Conservation (phyloP, 2,888 invertebrate species). For the Tolmerus cingulatus region DNA sequence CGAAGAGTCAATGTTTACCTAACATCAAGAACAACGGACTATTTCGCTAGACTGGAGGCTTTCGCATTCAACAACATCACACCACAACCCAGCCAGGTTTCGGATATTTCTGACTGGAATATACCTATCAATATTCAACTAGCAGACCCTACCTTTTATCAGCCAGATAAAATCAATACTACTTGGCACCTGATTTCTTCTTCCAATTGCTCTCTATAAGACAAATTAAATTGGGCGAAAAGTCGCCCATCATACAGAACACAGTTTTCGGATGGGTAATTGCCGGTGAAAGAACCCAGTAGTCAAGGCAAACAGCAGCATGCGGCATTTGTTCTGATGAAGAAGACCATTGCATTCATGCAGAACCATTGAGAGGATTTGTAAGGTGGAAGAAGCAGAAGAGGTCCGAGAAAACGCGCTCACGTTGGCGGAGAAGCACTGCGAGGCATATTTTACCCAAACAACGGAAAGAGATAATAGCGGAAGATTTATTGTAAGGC, state of each 20-base stretch:
- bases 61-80: background rate
- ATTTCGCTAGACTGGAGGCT: background rate
- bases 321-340: background rate
- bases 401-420: background rate
- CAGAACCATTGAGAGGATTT: background rate
- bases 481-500: slow-evolving; percentile 48
- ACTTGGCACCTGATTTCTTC: background rate
- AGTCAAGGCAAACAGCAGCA: too few species aligned
- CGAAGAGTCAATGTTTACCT: background rate
- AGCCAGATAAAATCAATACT: background rate
- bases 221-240: too few species aligned
- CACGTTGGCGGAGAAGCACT: background rate
- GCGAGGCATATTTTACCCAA: slow-evolving; percentile 40
- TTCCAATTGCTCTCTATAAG: background rate
- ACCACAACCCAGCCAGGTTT: background rate
- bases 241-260: too few species aligned
- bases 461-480: slow-evolving; percentile 36
- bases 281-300: background rate
- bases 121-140: background rate
- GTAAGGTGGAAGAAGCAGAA: background rate
- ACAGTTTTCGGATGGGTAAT: too few species aligned
- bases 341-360: background rate
- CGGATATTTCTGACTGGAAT: background rate
- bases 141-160: background rate
- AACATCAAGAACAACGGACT: background rate